These are phyloP conservation scores for Phrynocephalus vlangalii DNA, from an alignment of 2,797 vertebrate genomes.

Conservation along the genomic window DNA sequence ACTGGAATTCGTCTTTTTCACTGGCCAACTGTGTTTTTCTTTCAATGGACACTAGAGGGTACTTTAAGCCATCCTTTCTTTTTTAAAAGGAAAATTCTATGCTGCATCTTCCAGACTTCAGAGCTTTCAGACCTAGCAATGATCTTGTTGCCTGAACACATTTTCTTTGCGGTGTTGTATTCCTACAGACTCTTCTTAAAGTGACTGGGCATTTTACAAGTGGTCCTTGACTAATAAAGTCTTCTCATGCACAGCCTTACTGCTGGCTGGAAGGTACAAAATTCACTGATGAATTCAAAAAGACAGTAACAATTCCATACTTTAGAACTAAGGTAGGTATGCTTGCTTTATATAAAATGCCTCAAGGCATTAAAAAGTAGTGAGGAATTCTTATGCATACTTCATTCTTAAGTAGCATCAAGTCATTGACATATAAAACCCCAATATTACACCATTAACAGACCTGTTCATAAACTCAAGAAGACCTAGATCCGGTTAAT, in stretches of 20 bases:
- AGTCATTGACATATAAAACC: too few species aligned
- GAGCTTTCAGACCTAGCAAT: background rate
- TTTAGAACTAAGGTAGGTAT: background rate
- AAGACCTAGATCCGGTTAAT: too few species aligned
- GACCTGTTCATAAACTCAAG: too few species aligned
- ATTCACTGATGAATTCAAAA: background rate
- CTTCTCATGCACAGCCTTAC: background rate
- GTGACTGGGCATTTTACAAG: background rate
- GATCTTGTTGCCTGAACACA: background rate
- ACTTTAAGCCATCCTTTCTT: constrained; percentile 45
- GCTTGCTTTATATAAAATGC: background rate
- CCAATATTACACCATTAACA: too few species aligned
- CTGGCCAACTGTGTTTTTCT: constrained; percentile 8
- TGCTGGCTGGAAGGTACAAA: background rate
- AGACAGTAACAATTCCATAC: background rate
- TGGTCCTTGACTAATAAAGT: background rate
- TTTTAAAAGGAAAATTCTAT: background rate
- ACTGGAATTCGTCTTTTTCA: background rate
- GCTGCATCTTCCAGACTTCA: background rate
- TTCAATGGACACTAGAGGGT: constrained; percentile 63
- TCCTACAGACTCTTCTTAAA: background rate
- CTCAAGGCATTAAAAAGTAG: background rate
- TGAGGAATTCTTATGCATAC: background rate
- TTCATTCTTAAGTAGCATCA: too few species aligned
- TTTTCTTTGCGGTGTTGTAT: background rate